Base-by-base conservation (phyloP, 1,140 invertebrate species). In the Drosophila sp. region DNA sequence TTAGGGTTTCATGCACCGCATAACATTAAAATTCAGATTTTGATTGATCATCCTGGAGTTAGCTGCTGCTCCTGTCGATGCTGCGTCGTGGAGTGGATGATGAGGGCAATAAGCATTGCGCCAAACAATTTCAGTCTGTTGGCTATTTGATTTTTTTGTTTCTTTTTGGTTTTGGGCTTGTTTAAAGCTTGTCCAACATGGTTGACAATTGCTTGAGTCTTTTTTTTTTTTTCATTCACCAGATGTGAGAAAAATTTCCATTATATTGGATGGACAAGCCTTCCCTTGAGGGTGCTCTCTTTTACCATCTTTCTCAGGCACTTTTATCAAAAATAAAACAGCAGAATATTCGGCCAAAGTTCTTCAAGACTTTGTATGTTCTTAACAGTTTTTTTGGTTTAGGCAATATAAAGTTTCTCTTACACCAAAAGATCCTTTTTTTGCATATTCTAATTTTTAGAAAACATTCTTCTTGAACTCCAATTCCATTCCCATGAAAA, bases 21-120 rank as follows among this genome's bases (percentile, higher is more conserved):
- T 89, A 89, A 89, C 80, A 89, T 89, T 89, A 89, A 89, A 87
- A 87, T 87, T 89, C 73, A 80, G 76, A 77, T 77, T 84, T 87
- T 87, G 84, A 89, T 89, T 89, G 84, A 89, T 89, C 84, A 72
- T 86, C 66, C 58, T 66, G 55, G 27, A 32, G 25, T 10, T 38
- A 38, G 27, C n/a, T 60, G 35, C 33, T 6, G 56, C 33, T 41
- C 25, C 56, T 44, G 66, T 79, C 23, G 56, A 66, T 65, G 38
- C 63, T 2, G n/a, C 23, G 25, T 69, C 44, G 60, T 60, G 61
- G 60, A 40, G 55, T 55, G 58, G 32, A 58, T 58, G 56, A 23
- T 6, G n/a, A 33, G 7, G 40, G 40, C 2, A 68, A 25, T 58
- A 58, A 25, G 56, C 44, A 50, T 27, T 50, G 44, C 23, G 44